phyloP scores from a whole-genome alignment of 2,113 vertebrate genomes.

The Cacatua alba region DNA sequence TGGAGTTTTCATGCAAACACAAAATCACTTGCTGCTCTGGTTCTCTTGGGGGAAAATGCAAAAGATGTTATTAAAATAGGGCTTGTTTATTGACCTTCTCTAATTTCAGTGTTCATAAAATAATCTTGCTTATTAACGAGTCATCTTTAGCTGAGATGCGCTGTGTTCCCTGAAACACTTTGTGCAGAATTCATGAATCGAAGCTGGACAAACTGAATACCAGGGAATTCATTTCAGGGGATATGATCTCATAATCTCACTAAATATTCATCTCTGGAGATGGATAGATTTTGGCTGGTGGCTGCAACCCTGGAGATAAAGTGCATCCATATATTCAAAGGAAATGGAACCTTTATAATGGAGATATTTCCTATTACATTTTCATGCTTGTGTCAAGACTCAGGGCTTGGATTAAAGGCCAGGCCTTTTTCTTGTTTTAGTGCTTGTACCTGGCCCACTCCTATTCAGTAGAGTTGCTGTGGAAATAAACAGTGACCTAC shows the following conservation, averaged over 20 bases:
- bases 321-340: background rate
- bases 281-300: conserved; percentile 33
- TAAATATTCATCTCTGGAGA: conserved; percentile 49
- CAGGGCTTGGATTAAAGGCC: background rate
- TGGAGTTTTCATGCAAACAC: background rate
- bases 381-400: background rate
- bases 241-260: conserved; percentile 50
- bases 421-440: background rate
- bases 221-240: conserved; percentile 38
- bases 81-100: conserved; percentile 47
- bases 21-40: background rate
- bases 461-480: background rate
- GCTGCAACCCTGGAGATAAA: conserved; percentile 41
- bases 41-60: background rate
- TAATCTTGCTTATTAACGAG: conserved; percentile 30
- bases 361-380: background rate
- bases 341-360: conserved; percentile 1
- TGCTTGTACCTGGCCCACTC: background rate
- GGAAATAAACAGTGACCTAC: background rate
- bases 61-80: conserved; percentile 1
- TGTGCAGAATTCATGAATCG: conserved; percentile 7
- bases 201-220: conserved; percentile 42
- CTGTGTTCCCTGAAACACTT: conserved; percentile 8
- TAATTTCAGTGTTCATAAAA: conserved; percentile 15
- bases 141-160: background rate